These are phyloP conservation scores for Budorcas taxicolor DNA, from an alignment of 2,113 vertebrate species.

Conservation along the genomic window DNA sequence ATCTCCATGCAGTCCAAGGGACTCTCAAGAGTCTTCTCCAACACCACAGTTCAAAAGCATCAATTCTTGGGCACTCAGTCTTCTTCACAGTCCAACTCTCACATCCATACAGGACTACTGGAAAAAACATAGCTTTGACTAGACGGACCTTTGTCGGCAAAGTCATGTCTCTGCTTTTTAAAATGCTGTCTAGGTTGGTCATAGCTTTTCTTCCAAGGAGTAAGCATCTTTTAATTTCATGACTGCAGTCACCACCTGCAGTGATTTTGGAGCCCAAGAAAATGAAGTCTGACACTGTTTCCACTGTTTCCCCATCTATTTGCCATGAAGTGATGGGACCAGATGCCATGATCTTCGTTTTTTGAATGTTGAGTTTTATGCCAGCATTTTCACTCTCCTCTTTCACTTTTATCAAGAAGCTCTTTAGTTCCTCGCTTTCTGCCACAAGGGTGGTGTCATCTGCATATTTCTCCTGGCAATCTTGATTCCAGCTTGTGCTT, in stretches of 20 bases:
- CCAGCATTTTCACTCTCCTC: neutral
- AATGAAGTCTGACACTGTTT: neutral
- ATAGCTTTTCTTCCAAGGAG: neutral
- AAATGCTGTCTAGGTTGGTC: neutral
- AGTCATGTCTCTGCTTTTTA: neutral
- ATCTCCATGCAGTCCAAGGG: neutral
- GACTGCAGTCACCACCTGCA: neutral
- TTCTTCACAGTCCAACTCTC: neutral
- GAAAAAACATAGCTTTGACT: neutral
- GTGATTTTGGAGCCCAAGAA: neutral
- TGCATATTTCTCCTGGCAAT: neutral
- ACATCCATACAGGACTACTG: neutral
- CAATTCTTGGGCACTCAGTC: neutral
- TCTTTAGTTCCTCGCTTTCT: neutral
- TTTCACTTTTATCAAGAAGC: neutral
- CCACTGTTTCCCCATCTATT: neutral
- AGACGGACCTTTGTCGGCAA: neutral
- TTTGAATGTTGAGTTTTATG: neutral
- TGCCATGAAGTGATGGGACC: neutral
- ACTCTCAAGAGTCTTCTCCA: neutral
- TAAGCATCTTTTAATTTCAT: neutral
- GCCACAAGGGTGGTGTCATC: neutral
- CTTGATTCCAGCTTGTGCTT: neutral
- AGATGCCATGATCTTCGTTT: neutral
- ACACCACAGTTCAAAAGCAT: neutral